Evolutionary conservation across 2,113 vertebrate genomes (phyloP).

Genomic region (Danionella cerebrum): DNA sequence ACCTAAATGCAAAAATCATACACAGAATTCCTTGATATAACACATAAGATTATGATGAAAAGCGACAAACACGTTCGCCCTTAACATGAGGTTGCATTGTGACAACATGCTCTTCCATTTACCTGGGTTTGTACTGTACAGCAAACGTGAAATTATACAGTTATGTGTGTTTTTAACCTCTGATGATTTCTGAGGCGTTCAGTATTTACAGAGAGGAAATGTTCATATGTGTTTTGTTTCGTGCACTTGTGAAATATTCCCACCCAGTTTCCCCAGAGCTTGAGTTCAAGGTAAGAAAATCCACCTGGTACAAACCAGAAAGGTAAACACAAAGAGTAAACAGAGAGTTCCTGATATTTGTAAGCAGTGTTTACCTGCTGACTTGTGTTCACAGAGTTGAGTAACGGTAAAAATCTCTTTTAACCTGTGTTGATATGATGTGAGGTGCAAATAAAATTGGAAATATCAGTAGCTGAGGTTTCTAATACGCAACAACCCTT

Average conservation of each 20-base stretch:
- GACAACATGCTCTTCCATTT: constrained; percentile 19
- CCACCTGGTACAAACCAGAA: constrained; percentile 11
- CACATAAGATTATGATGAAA: background rate
- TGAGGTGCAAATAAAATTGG: constrained; percentile 25
- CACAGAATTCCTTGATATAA: background rate
- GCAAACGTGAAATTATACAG: constrained; percentile 2
- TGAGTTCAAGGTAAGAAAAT: constrained; percentile 10
- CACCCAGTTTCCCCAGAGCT: constrained; percentile 11
- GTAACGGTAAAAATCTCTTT: constrained; percentile 25
- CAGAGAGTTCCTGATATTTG: constrained; percentile 40
- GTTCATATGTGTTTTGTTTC: background rate
- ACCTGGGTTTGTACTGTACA: constrained; percentile 14
- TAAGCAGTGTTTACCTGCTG: constrained; percentile 32
- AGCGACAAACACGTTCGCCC: constrained; percentile 15
- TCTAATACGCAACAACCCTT: constrained; percentile 23
- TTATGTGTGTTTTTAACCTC: constrained; percentile 26
- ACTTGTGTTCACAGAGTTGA: constrained; percentile 33
- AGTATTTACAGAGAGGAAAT: constrained; percentile 31
- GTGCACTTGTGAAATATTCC: constrained; percentile 33
- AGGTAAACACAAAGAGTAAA: constrained; percentile 34
- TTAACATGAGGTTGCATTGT: constrained; percentile 27
- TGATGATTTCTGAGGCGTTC: constrained; percentile 25
- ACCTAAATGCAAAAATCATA: background rate
- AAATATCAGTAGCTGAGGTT: constrained; percentile 47
- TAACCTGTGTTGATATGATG: constrained; percentile 28